phyloP scores from a whole-genome alignment of 2,113 vertebrate genomes.

The Rhynchopsitta pachyrhyncha region DNA sequence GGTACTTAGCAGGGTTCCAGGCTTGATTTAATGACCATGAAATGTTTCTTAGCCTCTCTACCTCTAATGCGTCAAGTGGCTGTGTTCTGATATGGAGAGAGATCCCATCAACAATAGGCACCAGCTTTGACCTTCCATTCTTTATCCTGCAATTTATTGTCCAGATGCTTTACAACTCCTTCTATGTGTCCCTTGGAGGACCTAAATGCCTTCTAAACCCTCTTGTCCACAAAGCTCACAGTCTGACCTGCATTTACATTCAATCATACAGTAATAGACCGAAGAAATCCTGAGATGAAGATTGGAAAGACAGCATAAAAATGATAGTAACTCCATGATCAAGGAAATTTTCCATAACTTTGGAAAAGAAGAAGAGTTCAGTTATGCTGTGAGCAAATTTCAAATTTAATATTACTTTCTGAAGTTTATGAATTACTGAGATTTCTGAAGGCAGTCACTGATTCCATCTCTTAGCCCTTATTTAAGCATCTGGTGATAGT shows the following conservation, averaged over 20 bases:
- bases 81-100: background rate
- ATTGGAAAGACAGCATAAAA: background rate
- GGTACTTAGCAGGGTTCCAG: background rate
- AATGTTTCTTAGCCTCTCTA: background rate
- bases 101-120: background rate
- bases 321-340: background rate
- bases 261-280: background rate
- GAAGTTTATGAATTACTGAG: background rate
- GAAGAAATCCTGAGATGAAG: background rate
- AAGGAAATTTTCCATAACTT: background rate
- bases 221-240: background rate
- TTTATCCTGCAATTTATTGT: background rate
- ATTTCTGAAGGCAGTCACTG: background rate
- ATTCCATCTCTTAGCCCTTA: background rate
- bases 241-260: background rate
- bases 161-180: background rate
- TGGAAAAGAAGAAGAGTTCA: background rate
- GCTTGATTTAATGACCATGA: background rate
- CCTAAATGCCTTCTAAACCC: background rate
- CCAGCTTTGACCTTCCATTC: background rate
- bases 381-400: background rate
- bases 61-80: background rate
- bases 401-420: conserved; percentile 28
- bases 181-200: background rate
- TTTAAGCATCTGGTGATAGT: background rate